These are phyloP conservation scores for Allolobophora icterica DNA, from an alignment of 2,888 invertebrate species.

Conservation along the genomic window DNA sequence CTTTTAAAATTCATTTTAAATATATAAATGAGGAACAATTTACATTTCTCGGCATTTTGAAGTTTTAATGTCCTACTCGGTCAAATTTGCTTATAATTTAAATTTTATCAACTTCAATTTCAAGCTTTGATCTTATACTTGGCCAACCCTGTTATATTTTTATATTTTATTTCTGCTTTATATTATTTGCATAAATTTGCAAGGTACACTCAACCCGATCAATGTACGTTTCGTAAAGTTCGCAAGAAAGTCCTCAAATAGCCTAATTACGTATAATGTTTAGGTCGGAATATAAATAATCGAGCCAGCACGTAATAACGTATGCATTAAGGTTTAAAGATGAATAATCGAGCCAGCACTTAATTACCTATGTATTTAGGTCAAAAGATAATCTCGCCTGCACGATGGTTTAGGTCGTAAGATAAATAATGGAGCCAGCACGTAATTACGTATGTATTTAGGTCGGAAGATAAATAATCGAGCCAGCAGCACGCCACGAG, in stretches of 20 bases:
- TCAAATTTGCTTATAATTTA: too few species aligned
- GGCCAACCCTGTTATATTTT: not conserved
- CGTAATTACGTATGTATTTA: not conserved
- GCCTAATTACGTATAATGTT: not conserved
- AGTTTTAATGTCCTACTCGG: not conserved
- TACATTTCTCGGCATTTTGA: not conserved
- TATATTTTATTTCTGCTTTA: not conserved
- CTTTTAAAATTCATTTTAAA: too few species aligned
- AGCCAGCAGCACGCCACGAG: not conserved
- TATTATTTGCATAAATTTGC: not conserved
- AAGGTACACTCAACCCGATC: not conserved
- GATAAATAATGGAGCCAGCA: too few species aligned
- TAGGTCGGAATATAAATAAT: too few species aligned
- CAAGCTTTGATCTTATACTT: not conserved
- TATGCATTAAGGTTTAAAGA: too few species aligned
- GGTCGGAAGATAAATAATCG: not conserved
- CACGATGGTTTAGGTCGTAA: too few species aligned
- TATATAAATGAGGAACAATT: not conserved
- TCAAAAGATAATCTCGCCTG: too few species aligned
- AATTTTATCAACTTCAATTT: not conserved
- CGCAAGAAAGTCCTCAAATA: not conserved
- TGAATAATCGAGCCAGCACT: too few species aligned
- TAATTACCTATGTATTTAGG: not conserved
- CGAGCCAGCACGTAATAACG: too few species aligned
- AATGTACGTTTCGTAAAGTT: not conserved